A percentile compares a stretch with the other conserved stretches of the same genome.
These are phyloP conservation scores for Dendrolimus kikuchii DNA, from an alignment of 1,140 invertebrate species.

Conservation along the genomic window DNA sequence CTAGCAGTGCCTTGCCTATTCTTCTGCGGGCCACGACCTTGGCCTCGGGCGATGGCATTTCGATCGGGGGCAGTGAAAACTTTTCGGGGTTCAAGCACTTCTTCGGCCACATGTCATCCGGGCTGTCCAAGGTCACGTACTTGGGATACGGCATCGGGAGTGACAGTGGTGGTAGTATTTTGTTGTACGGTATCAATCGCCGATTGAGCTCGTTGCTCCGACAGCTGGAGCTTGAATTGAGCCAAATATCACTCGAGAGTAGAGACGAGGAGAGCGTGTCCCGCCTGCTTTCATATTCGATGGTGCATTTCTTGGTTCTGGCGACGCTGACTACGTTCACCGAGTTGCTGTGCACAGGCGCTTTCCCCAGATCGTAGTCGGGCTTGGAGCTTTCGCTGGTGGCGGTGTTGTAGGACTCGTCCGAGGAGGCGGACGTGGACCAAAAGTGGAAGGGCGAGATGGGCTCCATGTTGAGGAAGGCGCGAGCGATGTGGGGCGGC, in stretches of 20 bases:
- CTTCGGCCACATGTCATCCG: constrained; percentile 38
- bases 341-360: constrained; percentile 26
- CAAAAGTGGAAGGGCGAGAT: constrained; percentile 25
- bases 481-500: constrained; percentile 34
- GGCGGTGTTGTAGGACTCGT: constrained; percentile 2
- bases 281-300: constrained; percentile 18
- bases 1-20: not conserved
- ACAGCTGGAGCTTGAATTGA: constrained; percentile 32
- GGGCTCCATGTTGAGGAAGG: constrained; percentile 43
- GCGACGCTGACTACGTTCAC: constrained; percentile 21
- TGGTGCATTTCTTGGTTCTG: constrained; percentile 21
- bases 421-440: constrained; percentile 3
- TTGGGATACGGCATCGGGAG: constrained; percentile 28
- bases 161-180: constrained; percentile 40
- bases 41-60: constrained; percentile 21
- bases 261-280: constrained; percentile 38
- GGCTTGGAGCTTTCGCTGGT: constrained; percentile 12
- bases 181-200: constrained; percentile 34
- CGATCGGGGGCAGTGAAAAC: constrained; percentile 48
- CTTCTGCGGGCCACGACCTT: constrained; percentile 7
- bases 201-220: constrained; percentile 19
- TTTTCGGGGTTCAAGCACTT: constrained; percentile 29
- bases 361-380: constrained; percentile 27
- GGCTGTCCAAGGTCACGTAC: constrained; percentile 17
- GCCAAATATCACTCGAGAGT: constrained; percentile 43